Evolutionary conservation across 2,888 invertebrate species (phyloP), one percentile per base, ranked within the genome.

Genomic region (Sminthurinus aureus): DNA sequence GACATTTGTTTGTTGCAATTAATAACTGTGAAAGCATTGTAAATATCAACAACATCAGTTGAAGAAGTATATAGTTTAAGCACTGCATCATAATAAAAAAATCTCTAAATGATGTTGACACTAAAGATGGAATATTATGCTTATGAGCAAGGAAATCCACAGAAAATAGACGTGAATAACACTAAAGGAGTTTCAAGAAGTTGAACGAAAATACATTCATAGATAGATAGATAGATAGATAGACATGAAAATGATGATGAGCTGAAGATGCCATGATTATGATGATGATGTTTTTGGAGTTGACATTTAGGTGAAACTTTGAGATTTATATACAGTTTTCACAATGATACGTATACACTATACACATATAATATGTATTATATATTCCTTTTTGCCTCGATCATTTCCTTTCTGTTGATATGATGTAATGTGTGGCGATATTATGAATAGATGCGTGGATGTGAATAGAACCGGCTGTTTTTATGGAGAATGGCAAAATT

Each of bases 391-490:
- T 15, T 9, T 58, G 2, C 58, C n/a, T n/a, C n/a, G n/a, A 58
- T 58, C 0, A 6, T 58, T 13, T 11, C 18, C 58, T 58, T 9
- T 13, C 58, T 58, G 58, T 13, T 13, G 58, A 58, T 2, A 58
- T 58, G 58, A 58, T 58, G 18, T 58, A 58, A 58, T 58, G 4
- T 58, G 58, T 58, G 58, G 38, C 9, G 58, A 24, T 15, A 18
- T 38, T 38, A 24, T 22, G 73, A 38, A 58, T 50, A 38, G 22
- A 51, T 22, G 76, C 13, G 76, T 73, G 79, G 38, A 76, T 82
- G 82, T 82, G 82, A 82, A 82, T 82, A 38, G 66, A 67, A 51
- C 82, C 82, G 82, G 82, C 75, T 82, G 82, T 82, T 82, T 75
- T 76, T 50, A 82, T 82, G 76, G 77, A 76, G 82, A 76, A 67